phyloP scores from a whole-genome alignment of 2,113 vertebrate genomes.

The Alethe castanea region DNA sequence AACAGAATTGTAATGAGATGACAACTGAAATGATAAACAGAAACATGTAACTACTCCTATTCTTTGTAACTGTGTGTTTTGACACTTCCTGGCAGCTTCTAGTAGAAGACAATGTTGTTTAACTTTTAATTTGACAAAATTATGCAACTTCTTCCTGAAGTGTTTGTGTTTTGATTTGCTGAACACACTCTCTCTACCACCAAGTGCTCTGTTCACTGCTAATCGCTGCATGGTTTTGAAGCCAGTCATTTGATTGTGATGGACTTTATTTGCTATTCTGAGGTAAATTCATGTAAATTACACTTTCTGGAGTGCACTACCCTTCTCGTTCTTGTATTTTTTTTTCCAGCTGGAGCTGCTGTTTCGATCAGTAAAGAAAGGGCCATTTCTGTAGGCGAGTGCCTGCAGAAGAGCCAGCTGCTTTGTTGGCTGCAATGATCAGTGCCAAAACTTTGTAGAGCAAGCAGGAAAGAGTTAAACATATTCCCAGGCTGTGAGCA shows the following conservation, averaged over 20 bases:
- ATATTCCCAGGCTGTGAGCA: not conserved
- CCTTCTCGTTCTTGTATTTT: not conserved
- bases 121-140: slow-evolving; percentile 72
- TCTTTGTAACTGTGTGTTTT: slow-evolving; percentile 70
- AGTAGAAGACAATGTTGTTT: slow-evolving; percentile 69
- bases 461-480: not conserved
- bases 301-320: not conserved
- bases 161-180: slow-evolving; percentile 57
- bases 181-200: not conserved
- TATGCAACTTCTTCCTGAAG: slow-evolving; percentile 40
- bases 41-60: slow-evolving; percentile 70
- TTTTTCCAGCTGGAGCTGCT: not conserved
- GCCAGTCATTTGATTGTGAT: slow-evolving; percentile 10
- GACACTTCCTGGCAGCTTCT: slow-evolving; percentile 71
- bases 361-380: not conserved
- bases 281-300: slow-evolving; percentile 22
- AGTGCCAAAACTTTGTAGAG: not conserved
- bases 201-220: not conserved
- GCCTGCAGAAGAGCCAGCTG: not conserved
- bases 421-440: not conserved
- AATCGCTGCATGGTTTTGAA: slow-evolving; percentile 22
- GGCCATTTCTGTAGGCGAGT: not conserved
- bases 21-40: slow-evolving; percentile 69
- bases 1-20: slow-evolving; percentile 12
- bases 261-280: slow-evolving; percentile 28